Conservation (phyloP, 1,140 invertebrate genomes). For the Archivesica marissinica region DNA sequence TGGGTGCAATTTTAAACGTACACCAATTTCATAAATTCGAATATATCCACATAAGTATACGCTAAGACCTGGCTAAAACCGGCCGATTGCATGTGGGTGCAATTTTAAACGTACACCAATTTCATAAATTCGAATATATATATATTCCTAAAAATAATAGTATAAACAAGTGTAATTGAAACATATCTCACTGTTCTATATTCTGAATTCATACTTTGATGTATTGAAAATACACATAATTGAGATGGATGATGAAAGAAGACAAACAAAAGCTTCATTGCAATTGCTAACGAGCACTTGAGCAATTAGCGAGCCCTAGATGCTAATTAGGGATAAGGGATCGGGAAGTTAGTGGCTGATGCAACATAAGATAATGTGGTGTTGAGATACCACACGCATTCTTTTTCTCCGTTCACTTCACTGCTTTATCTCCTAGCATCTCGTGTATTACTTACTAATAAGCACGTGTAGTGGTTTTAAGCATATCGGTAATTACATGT, state of each 20-base stretch:
- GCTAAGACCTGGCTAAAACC: too few relatives aligned
- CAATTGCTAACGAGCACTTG: not conserved
- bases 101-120: too few relatives aligned
- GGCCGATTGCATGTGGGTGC: too few relatives aligned
- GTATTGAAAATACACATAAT: constrained; percentile 24
- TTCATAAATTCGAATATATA: too few relatives aligned
- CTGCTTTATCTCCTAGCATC: constrained; percentile 11
- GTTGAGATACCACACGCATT: constrained; percentile 35
- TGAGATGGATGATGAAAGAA: constrained; percentile 4
- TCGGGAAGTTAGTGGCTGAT: constrained; percentile 17
- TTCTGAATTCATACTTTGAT: constrained; percentile 40
- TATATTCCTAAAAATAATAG: not conserved
- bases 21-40: too few relatives aligned
- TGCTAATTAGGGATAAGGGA: constrained; percentile 35
- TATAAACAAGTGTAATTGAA: not conserved
- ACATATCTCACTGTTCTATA: constrained; percentile 12
- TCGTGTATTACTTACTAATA: not conserved
- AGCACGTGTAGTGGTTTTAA: not conserved
- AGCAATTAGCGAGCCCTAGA: constrained; percentile 20
- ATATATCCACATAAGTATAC: too few relatives aligned
- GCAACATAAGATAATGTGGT: constrained; percentile 13
- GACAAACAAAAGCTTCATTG: constrained; percentile 42
- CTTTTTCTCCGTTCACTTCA: not conserved
- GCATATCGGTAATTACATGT: constrained; percentile 1
- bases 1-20: too few relatives aligned